A percentile compares a stretch with the other conserved stretches of the same genome.
Conservation (phyloP, 2,888 invertebrate genomes). For the Drosophila paranaensis region DNA sequence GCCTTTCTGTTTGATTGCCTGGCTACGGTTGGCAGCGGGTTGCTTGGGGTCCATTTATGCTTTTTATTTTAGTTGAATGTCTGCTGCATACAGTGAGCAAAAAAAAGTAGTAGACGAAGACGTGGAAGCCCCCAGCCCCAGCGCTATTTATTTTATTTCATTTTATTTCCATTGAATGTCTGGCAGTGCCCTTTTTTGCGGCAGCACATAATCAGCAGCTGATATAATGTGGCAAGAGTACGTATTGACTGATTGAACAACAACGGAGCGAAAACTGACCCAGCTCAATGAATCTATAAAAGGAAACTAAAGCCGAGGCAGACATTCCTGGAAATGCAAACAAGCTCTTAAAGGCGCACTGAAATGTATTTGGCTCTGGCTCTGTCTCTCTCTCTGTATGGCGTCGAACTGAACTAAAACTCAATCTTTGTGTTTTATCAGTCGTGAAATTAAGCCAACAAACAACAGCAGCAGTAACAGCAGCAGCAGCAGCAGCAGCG, state of each 20-base stretch:
- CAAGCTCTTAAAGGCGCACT: conserved; percentile 22
- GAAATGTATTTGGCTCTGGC: conserved; percentile 7
- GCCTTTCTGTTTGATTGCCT: conserved; percentile 76
- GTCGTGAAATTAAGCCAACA: conserved; percentile 71
- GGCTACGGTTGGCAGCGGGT: conserved; percentile 15
- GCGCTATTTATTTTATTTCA: conserved; percentile 60
- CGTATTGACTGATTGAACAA: conserved; percentile 49
- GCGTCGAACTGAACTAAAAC: conserved; percentile 12
- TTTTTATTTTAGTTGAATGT: conserved; percentile 71
- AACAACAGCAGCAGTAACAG: conserved; percentile 20
- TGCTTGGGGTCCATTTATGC: conserved; percentile 53
- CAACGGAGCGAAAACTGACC: conserved; percentile 19
- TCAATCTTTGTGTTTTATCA: conserved; percentile 72
- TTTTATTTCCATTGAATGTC: conserved; percentile 53
- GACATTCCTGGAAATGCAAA: not conserved
- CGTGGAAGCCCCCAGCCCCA: not conserved
- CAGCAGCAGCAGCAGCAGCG: conserved; percentile 1
- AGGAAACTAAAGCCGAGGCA: not conserved
- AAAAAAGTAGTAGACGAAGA: not conserved
- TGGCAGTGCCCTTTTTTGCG: conserved; percentile 46
- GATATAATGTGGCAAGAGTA: conserved; percentile 57
- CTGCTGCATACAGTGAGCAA: conserved; percentile 18
- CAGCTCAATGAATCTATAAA: conserved; percentile 22
- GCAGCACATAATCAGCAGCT: conserved; percentile 62
- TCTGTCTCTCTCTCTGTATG: not conserved